Conservation (phyloP, 2,797 vertebrate genomes). For the Hemitrygon akajei region DNA sequence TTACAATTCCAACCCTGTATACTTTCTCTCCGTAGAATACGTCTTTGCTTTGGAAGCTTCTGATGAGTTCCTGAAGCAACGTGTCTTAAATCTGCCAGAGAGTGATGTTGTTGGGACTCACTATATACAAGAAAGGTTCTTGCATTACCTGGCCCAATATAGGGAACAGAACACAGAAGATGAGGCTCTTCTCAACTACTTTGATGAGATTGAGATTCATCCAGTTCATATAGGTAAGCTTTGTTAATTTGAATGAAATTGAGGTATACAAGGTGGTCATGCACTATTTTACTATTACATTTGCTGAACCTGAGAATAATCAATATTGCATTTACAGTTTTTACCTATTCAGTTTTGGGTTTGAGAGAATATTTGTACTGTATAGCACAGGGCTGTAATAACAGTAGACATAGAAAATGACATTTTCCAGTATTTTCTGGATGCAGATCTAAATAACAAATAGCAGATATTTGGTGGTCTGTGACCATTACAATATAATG, state of each 20-base stretch:
- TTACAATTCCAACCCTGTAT: background rate
- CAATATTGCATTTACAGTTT: background rate
- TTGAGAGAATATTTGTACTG: background rate
- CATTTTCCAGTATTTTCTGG: background rate
- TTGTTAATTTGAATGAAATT: background rate
- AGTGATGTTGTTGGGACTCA: conserved; percentile 60
- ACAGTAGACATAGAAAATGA: background rate
- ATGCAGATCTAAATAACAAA: too few species aligned
- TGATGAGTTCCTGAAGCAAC: conserved; percentile 73
- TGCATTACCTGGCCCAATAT: conserved; percentile 57
- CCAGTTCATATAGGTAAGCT: conserved; percentile 67
- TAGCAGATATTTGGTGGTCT: too few species aligned
- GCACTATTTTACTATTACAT: background rate
- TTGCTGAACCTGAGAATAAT: background rate
- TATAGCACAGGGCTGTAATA: background rate
- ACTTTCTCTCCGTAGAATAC: conserved; percentile 59
- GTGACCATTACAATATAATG: too few species aligned
- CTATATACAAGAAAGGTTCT: conserved; percentile 67
- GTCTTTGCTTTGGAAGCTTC: conserved; percentile 71
- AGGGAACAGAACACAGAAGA: conserved; percentile 62
- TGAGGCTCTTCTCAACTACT: conserved; percentile 69
- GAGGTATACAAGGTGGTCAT: background rate
- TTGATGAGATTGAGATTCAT: conserved; percentile 71
- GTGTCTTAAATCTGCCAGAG: conserved; percentile 78
- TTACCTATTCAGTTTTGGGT: background rate